Percentiles rank a stretch among this genome's conserved stretches.
phyloP scores from a whole-genome alignment of 2,113 vertebrate species.

The Dipodomys stephensi region DNA sequence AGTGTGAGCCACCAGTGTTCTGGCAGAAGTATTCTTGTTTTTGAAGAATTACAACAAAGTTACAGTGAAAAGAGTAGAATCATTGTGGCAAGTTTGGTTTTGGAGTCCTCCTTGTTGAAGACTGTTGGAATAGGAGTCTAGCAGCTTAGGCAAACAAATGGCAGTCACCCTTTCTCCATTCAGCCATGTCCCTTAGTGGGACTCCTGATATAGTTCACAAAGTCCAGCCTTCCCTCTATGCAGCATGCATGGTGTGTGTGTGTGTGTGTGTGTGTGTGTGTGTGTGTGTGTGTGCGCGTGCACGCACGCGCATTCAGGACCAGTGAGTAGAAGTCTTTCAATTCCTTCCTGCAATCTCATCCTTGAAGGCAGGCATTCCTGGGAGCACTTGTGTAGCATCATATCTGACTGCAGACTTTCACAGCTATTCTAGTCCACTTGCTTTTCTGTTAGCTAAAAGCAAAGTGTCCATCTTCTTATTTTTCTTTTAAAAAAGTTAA shows the following conservation, averaged over 20 bases:
- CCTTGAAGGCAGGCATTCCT: neutral
- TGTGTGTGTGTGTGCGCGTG: neutral
- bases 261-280: neutral
- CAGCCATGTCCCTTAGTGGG: neutral
- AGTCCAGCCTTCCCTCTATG: too few relatives aligned
- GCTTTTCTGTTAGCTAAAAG: too few relatives aligned
- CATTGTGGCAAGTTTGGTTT: neutral
- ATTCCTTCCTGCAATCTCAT: neutral
- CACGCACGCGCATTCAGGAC: neutral
- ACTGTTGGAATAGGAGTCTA: neutral
- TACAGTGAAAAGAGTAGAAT: neutral
- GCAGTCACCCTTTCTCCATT: neutral
- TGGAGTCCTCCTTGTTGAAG: neutral
- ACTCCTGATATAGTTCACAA: fast-evolving
- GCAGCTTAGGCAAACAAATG: neutral
- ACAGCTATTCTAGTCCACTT: too few relatives aligned
- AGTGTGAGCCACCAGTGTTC: too few relatives aligned
- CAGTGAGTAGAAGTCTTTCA: neutral
- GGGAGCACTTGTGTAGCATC: too few relatives aligned
- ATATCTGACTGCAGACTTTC: too few relatives aligned
- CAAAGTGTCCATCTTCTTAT: too few relatives aligned
- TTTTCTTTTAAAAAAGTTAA: too few relatives aligned
- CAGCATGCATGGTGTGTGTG: too few relatives aligned
- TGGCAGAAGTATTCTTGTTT: neutral
- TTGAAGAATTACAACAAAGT: neutral